phyloP scores from a whole-genome alignment of 2,888 invertebrate genomes.

The Cacoxenus indagator region DNA sequence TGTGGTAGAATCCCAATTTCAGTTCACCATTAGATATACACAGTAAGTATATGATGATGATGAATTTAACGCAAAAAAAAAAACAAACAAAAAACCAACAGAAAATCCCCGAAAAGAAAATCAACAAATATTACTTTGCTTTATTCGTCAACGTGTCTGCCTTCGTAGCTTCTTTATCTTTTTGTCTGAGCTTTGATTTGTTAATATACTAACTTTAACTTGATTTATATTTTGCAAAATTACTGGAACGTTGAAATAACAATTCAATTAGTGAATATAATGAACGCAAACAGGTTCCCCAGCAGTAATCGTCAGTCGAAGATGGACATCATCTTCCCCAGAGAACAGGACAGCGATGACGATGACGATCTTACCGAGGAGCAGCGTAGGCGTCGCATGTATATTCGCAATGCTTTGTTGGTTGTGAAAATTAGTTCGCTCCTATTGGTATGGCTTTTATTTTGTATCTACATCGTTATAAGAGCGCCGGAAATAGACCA shows the following conservation, averaged over 20 bases:
- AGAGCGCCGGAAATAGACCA: neutral
- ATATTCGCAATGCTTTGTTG: neutral
- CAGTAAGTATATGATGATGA: too few relatives aligned
- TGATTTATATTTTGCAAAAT: too few relatives aligned
- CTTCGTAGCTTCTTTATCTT: neutral
- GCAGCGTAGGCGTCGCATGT: neutral
- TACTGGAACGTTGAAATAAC: neutral
- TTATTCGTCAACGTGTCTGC: neutral
- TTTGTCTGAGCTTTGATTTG: neutral
- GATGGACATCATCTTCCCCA: neutral
- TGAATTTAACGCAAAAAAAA: neutral
- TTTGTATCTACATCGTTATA: constrained; percentile 11
- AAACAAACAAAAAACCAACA: neutral
- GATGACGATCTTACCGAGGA: constrained; percentile 8
- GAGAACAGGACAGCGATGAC: neutral
- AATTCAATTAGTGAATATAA: neutral
- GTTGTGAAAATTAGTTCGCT: constrained; percentile 23
- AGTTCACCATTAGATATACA: too few relatives aligned
- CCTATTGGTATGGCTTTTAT: constrained; percentile 25
- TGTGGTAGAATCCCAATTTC: too few relatives aligned
- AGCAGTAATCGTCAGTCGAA: neutral
- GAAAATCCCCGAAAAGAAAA: neutral
- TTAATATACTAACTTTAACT: too few relatives aligned
- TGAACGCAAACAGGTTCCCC: too few relatives aligned
- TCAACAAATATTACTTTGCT: neutral